These are phyloP conservation scores for Anas acuta DNA, from an alignment of 2,797 vertebrate species.

Conservation along the genomic window DNA sequence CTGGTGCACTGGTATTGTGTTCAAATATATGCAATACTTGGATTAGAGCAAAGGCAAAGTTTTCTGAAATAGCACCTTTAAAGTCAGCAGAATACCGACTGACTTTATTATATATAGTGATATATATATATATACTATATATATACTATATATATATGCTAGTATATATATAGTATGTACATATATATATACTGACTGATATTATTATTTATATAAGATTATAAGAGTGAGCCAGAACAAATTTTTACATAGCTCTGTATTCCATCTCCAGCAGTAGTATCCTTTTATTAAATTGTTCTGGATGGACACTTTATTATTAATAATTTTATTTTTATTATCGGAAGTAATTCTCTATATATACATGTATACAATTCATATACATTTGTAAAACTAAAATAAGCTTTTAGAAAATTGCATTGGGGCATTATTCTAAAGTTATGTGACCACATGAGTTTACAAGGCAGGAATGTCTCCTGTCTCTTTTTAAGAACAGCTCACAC, in stretches of 20 bases:
- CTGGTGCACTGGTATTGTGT: not conserved
- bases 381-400: not conserved
- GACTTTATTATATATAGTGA: no score
- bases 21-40: not conserved
- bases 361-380: not conserved
- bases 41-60: not conserved
- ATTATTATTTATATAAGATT: not conserved
- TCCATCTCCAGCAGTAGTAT: not conserved
- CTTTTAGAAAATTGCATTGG: not conserved
- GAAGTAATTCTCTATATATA: not conserved
- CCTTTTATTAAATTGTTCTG: not conserved
- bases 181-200: not conserved
- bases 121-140: no score
- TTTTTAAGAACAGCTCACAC: not conserved
- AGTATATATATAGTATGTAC: no score
- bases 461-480: not conserved
- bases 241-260: not conserved
- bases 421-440: not conserved
- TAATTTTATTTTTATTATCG: not conserved
- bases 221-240: not conserved
- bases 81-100: not conserved
- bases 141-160: no score
- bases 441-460: not conserved
- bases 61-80: not conserved
- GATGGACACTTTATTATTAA: not conserved